Conservation (phyloP, 2,113 vertebrate genomes). For the Pithys albifrons region DNA sequence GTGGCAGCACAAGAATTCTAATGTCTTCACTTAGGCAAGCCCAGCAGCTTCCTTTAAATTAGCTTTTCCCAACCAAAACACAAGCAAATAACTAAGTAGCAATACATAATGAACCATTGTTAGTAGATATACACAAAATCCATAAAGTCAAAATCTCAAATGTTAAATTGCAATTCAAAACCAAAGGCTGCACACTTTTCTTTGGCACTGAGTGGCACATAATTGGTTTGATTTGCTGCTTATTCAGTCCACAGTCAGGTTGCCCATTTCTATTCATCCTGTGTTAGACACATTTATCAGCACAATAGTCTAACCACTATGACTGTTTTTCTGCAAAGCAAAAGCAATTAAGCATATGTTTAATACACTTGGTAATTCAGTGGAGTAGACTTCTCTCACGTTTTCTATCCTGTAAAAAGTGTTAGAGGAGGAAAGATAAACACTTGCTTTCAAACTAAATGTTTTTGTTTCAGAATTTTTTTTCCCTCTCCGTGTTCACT, state of each 20-base stretch:
- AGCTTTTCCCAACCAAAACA: background rate
- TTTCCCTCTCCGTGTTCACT: background rate
- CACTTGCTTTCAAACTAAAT: background rate
- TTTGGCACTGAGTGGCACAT: background rate
- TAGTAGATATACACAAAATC: background rate
- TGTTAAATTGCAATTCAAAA: background rate
- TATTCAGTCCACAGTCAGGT: background rate
- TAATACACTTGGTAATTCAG: background rate
- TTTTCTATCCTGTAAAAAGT: background rate
- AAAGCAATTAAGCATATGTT: background rate
- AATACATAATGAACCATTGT: background rate
- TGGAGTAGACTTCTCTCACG: background rate
- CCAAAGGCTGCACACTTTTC: background rate
- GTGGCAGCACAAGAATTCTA: slow-evolving; percentile 6
- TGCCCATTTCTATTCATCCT: background rate
- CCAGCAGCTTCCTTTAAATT: background rate
- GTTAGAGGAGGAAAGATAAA: background rate
- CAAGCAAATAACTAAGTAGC: background rate
- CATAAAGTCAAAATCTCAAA: background rate
- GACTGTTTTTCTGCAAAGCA: background rate
- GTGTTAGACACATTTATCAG: background rate
- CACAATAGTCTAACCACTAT: background rate
- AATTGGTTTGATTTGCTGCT: background rate
- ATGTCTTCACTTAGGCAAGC: background rate
- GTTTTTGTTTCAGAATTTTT: background rate